phyloP scores from a whole-genome alignment of 2,888 invertebrate species.

The Amorpha juglandis region DNA sequence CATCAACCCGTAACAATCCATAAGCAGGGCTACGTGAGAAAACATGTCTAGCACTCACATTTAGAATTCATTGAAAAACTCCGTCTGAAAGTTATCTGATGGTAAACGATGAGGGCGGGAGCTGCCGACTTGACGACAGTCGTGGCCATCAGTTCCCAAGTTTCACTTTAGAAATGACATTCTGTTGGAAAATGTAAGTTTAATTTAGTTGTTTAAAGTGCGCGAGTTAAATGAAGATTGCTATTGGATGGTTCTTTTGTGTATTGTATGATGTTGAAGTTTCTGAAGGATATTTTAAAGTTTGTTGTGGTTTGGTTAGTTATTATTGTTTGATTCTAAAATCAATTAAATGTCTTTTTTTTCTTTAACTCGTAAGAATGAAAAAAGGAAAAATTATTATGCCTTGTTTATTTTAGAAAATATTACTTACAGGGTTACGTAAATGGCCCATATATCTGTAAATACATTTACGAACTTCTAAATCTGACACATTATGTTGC shows the following conservation, averaged over 20 bases:
- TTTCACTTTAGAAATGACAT: constrained; percentile 13
- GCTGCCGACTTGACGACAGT: constrained; percentile 25
- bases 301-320: background rate
- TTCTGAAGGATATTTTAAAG: background rate
- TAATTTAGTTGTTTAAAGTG: constrained; percentile 12
- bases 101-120: constrained; percentile 58
- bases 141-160: constrained; percentile 13
- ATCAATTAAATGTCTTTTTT: too few species aligned
- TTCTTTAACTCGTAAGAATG: too few species aligned
- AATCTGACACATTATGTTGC: too few species aligned
- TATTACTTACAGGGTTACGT: too few species aligned
- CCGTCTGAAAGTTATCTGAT: constrained; percentile 81
- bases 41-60: constrained; percentile 50
- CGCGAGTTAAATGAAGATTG: constrained; percentile 15
- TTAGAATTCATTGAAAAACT: constrained; percentile 85
- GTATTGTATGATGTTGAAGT: background rate
- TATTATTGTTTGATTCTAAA: too few species aligned
- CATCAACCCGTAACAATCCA: constrained; percentile 54
- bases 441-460: too few species aligned
- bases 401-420: too few species aligned
- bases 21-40: constrained; percentile 29
- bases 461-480: too few species aligned
- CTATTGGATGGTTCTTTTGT: background rate
- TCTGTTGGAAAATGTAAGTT: constrained; percentile 23
- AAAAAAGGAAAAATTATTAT: too few species aligned